Evolutionary conservation across 2,113 vertebrate species (phyloP).

Genomic region (Apaloderma vittatum): DNA sequence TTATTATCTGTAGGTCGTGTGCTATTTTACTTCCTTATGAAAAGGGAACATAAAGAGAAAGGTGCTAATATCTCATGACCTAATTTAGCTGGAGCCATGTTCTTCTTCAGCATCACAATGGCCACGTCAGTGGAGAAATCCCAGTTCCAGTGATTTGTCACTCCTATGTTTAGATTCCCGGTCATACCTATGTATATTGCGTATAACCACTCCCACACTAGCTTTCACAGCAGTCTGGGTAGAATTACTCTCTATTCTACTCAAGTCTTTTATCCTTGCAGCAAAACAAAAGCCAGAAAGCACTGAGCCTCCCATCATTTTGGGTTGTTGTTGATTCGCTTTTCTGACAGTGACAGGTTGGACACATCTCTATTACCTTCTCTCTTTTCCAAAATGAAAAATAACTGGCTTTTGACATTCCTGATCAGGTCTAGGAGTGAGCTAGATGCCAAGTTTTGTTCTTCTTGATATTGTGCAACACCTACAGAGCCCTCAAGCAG

Average conservation of each 20-base stretch:
- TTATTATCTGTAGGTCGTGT: conserved; percentile 21
- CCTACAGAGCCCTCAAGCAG: conserved; percentile 27
- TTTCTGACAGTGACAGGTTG: background rate
- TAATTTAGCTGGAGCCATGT: conserved; percentile 40
- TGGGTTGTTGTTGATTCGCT: background rate
- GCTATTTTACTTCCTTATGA: conserved; percentile 51
- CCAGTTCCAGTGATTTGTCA: conserved; percentile 12
- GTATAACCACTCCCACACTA: conserved; percentile 4
- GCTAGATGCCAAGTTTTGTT: background rate
- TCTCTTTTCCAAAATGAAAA: background rate
- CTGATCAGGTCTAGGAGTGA: background rate
- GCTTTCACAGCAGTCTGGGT: background rate
- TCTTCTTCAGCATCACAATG: background rate
- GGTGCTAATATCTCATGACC: conserved; percentile 50
- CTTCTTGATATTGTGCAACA: background rate
- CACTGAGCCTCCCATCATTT: background rate
- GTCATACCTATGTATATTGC: background rate
- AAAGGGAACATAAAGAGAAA: conserved; percentile 19
- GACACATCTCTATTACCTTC: background rate
- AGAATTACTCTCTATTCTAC: background rate
- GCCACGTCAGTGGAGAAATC: background rate
- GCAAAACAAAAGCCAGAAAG: background rate
- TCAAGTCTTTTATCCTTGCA: background rate
- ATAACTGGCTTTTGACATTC: background rate
- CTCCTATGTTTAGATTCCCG: conserved; percentile 15